Conservation (phyloP, 1,140 invertebrate genomes). For the Periplaneta americana region DNA sequence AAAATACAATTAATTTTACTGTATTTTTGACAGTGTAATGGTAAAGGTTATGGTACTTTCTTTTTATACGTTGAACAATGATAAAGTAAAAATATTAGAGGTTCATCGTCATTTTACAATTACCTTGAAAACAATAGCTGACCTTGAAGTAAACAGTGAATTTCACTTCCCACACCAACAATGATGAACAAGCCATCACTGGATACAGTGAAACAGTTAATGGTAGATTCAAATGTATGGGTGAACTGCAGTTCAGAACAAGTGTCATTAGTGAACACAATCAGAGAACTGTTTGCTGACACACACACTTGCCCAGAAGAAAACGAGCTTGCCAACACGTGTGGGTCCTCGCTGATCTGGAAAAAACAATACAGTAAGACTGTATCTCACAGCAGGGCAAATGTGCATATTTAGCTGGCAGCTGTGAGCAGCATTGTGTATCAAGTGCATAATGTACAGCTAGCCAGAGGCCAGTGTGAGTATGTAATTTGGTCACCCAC, state of each 20-base stretch:
- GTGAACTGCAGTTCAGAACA: constrained; percentile 28
- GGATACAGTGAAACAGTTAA: constrained; percentile 31
- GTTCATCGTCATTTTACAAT: too few species aligned
- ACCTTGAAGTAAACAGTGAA: not conserved
- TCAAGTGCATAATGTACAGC: not conserved
- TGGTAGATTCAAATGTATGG: constrained; percentile 28
- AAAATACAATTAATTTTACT: too few species aligned
- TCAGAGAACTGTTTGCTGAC: constrained; percentile 33
- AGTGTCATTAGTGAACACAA: constrained; percentile 34
- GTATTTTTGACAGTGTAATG: too few species aligned
- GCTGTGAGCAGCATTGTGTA: not conserved
- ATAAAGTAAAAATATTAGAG: too few species aligned
- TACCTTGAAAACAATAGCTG: not conserved
- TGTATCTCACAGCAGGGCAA: too few species aligned
- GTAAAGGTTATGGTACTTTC: too few species aligned
- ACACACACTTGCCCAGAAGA: constrained; percentile 30
- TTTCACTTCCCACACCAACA: constrained; percentile 24
- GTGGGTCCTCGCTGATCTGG: not conserved
- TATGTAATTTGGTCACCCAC: not conserved
- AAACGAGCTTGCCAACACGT: not conserved
- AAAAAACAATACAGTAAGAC: too few species aligned
- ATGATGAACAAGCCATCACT: constrained; percentile 28
- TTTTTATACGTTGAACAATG: too few species aligned
- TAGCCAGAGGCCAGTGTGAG: not conserved
- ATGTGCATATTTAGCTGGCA: not conserved